These are phyloP conservation scores for Cariama cristata DNA, from an alignment of 2,113 vertebrate genomes.

Conservation along the genomic window DNA sequence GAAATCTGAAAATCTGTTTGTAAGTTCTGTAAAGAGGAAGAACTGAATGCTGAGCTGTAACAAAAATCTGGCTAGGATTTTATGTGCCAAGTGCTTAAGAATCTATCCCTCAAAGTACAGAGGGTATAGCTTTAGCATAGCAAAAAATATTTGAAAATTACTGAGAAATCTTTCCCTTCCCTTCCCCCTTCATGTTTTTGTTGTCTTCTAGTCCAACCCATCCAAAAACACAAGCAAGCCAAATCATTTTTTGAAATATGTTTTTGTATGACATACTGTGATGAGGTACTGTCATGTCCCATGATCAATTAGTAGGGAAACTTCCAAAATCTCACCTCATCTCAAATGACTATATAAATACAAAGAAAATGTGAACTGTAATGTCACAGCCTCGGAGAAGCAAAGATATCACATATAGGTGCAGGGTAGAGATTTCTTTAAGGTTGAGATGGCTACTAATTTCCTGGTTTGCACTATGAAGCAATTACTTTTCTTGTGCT, in stretches of 20 bases:
- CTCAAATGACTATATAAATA: neutral
- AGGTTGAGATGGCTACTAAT: neutral
- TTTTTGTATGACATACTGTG: neutral
- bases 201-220: neutral
- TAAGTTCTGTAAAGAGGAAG: neutral
- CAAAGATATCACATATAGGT: neutral
- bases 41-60: neutral
- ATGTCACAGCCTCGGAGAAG: neutral
- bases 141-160: neutral
- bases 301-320: neutral
- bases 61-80: neutral
- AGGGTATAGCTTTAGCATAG: neutral
- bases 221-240: neutral
- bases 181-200: neutral
- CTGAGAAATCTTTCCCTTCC: neutral
- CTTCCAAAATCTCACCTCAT: neutral
- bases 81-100: neutral
- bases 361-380: neutral
- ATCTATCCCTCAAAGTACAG: neutral
- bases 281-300: accelerated
- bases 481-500: neutral
- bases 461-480: neutral
- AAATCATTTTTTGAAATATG: neutral
- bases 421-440: neutral
- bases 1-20: neutral